Evolutionary conservation across 2,797 vertebrate genomes (phyloP).

Genomic region (Anguilla marmorata): DNA sequence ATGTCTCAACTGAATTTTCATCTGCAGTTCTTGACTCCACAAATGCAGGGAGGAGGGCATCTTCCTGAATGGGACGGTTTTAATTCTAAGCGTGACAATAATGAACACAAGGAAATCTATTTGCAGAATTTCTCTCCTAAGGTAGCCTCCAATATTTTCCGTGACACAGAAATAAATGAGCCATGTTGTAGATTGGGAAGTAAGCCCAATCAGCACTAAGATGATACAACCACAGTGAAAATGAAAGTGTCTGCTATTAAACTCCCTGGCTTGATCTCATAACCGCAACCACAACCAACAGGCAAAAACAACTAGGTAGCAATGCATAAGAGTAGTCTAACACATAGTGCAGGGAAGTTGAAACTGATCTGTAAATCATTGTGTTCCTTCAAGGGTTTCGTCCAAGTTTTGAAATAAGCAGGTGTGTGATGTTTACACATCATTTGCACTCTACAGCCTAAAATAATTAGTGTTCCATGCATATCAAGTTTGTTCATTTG

Average conservation of each 20-base stretch:
- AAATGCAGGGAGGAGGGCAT: background rate
- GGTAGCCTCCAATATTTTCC: background rate
- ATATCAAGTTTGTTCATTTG: background rate
- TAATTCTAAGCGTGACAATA: background rate
- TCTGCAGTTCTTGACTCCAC: background rate
- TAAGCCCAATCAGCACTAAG: background rate
- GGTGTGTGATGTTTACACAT: background rate
- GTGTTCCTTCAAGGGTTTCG: background rate
- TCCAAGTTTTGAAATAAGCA: background rate
- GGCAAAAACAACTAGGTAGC: background rate
- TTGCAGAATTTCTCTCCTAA: background rate
- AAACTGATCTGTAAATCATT: background rate
- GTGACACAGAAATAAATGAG: background rate
- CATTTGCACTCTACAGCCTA: background rate
- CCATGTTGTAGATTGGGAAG: too few species aligned
- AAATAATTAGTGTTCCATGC: background rate
- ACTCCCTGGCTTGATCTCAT: background rate
- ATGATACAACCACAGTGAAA: background rate
- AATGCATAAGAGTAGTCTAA: background rate
- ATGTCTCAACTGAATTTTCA: background rate
- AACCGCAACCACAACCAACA: background rate
- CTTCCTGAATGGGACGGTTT: background rate
- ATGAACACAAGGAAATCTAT: background rate
- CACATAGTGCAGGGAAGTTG: background rate
- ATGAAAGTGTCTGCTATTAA: background rate